A percentile compares a stretch with the other conserved stretches of the same genome.
Evolutionary conservation across 2,888 invertebrate genomes (phyloP).

Genomic region (Ectobius pallidus): DNA sequence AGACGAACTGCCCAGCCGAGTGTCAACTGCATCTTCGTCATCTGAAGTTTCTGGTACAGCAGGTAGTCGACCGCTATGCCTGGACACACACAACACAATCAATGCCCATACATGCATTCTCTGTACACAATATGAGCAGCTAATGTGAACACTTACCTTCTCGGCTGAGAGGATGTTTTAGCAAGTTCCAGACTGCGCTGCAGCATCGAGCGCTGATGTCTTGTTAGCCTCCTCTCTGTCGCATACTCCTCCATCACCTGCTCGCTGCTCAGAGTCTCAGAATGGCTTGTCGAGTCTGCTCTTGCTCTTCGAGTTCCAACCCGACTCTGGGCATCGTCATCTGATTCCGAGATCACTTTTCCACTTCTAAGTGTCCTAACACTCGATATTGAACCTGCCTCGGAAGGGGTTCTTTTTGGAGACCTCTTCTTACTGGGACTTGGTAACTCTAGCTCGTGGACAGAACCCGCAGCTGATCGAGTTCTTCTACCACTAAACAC

Average conservation of each 20-base stretch:
- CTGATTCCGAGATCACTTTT: too few species aligned
- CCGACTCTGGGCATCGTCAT: too few species aligned
- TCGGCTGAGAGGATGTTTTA: neutral
- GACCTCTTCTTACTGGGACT: too few species aligned
- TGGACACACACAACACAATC: neutral
- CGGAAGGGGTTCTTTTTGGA: too few species aligned
- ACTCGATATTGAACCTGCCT: too few species aligned
- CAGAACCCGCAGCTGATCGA: too few species aligned
- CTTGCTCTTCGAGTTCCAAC: neutral
- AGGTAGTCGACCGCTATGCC: neutral
- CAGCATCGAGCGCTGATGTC: constrained; percentile 57
- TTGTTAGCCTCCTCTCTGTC: constrained; percentile 57
- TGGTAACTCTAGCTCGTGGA: too few species aligned
- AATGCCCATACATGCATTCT: too few species aligned
- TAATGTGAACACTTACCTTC: neutral
- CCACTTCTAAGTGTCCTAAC: too few species aligned
- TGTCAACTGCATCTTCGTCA: neutral
- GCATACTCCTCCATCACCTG: constrained; percentile 8
- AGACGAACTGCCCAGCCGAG: too few species aligned
- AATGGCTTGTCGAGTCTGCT: neutral
- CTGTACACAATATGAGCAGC: too few species aligned
- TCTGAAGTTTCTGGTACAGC: constrained; percentile 4
- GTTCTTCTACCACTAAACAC: neutral
- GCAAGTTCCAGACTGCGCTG: constrained; percentile 51
- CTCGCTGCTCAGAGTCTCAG: neutral